Evolutionary conservation across 2,888 invertebrate species (phyloP), one percentile per base, ranked within the genome.

Genomic region (Amphipyra berbera): DNA sequence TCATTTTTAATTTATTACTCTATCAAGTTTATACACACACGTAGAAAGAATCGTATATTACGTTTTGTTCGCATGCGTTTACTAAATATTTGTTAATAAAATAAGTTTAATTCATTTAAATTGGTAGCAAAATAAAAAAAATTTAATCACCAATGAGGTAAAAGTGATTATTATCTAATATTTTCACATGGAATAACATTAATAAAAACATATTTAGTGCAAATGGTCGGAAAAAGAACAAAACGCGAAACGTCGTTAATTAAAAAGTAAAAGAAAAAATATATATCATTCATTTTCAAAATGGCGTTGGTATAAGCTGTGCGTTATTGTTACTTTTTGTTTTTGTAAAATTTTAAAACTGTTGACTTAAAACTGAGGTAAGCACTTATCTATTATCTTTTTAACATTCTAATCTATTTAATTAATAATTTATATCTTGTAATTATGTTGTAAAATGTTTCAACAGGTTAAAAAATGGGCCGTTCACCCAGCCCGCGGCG

Each of bases 401-500:
- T 30, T 42, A 27, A 53, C 4, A 6, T 8, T 27, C 1, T n/a
- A 1, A 35, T 14, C 12, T 41, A 9, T 9, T 1, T 42, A 40
- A 47, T 42, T 40, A 13, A 6, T 1, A 6, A 10, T 35, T 35
- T 10, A 45, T 14, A 40, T 35, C 30, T 15, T 52, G 30, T 38
- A 56, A 53, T 62, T 47, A 62, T 61, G 14, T 48, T 62, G 40
- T 35, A 35, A 56, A 35, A 60, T 65, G 57, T 65, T 59, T 38
- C 59, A 74, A 50, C 72, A 76, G 80, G 86, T 83, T 84, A 86
- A 83, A 86, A 83, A 79, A 95, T 94, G 95, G 95, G 93, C 78
- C 91, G 95, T 70, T 93, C 95, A 83, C 95, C 95, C 61, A 95
- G 95, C 82, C 95, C 95, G 68, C 88, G 92, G 78, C 92, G 94